These are phyloP conservation scores for Meriones unguiculatus DNA, from an alignment of 2,113 vertebrate genomes.

Conservation along the genomic window DNA sequence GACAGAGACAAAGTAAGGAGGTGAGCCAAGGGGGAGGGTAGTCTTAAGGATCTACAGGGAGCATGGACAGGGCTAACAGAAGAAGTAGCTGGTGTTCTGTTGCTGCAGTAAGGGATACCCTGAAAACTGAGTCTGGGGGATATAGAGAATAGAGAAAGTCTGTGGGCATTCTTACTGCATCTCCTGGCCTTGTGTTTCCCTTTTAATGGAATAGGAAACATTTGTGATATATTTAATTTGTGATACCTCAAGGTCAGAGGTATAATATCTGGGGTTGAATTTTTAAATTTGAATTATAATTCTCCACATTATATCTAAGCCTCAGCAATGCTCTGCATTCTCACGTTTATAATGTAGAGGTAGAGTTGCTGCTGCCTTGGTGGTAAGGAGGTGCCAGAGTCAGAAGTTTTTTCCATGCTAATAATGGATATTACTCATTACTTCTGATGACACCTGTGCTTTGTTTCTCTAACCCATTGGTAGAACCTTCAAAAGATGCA, in stretches of 20 bases:
- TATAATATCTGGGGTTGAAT: neutral
- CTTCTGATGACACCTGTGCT: neutral
- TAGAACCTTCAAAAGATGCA: neutral
- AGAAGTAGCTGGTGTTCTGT: neutral
- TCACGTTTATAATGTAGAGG: neutral
- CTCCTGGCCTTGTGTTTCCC: neutral
- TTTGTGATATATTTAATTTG: neutral
- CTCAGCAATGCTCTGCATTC: neutral
- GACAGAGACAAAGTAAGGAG: neutral
- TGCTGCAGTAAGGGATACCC: neutral
- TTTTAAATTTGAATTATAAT: neutral
- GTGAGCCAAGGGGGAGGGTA: neutral
- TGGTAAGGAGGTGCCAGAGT: neutral
- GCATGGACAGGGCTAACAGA: neutral
- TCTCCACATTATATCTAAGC: neutral
- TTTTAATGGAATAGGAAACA: neutral
- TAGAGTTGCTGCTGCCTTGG: neutral
- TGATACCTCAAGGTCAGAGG: neutral
- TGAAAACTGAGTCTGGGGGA: neutral
- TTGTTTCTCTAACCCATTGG: neutral
- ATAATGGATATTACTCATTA: neutral
- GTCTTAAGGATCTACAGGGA: neutral
- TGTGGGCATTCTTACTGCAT: neutral
- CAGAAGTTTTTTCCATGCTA: neutral
- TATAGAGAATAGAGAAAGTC: neutral